phyloP scores from a whole-genome alignment of 2,797 vertebrate genomes.

The Xenops minutus region DNA sequence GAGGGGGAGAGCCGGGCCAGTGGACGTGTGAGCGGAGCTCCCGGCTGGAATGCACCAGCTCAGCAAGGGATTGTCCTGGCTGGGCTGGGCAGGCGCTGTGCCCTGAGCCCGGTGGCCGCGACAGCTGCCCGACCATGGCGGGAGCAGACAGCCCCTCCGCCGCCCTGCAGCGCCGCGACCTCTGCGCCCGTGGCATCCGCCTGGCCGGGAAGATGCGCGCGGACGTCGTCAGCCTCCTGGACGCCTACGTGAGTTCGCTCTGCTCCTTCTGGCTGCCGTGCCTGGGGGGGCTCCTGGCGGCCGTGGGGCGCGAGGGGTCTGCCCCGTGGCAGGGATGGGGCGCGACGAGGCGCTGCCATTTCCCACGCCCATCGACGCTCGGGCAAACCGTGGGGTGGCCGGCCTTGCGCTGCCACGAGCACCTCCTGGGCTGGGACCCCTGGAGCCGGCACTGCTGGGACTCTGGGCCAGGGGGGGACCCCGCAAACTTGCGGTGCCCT shows the following conservation, averaged over 20 bases:
- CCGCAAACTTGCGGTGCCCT: fast-evolving
- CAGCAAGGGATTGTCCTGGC: constrained; percentile 64
- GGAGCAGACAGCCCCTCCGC: constrained; percentile 27
- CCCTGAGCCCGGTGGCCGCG: neutral
- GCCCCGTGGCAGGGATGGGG: fast-evolving
- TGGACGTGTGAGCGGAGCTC: constrained; percentile 58
- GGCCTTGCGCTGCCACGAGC: fast-evolving
- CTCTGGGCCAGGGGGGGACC: neutral
- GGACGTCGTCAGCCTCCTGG: constrained; percentile 65
- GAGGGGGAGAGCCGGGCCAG: constrained; percentile 37
- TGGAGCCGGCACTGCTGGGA: fast-evolving
- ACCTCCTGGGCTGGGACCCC: fast-evolving
- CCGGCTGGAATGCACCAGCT: constrained; percentile 67
- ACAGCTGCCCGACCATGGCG: constrained; percentile 66
- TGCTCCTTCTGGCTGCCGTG: fast-evolving
- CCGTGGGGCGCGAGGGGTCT: fast-evolving
- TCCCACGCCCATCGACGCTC: fast-evolving
- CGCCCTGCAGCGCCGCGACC: constrained; percentile 47
- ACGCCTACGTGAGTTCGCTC: constrained; percentile 71
- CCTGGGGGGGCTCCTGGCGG: neutral
- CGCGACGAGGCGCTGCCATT: fast-evolving
- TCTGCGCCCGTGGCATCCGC: constrained; percentile 72
- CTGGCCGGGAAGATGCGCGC: constrained; percentile 76
- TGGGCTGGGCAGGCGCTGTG: neutral
- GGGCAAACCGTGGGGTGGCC: fast-evolving